Evolutionary conservation across 2,888 invertebrate species (phyloP), one percentile per base, ranked within the genome.

Genomic region (Nemotelus nigrinus): DNA sequence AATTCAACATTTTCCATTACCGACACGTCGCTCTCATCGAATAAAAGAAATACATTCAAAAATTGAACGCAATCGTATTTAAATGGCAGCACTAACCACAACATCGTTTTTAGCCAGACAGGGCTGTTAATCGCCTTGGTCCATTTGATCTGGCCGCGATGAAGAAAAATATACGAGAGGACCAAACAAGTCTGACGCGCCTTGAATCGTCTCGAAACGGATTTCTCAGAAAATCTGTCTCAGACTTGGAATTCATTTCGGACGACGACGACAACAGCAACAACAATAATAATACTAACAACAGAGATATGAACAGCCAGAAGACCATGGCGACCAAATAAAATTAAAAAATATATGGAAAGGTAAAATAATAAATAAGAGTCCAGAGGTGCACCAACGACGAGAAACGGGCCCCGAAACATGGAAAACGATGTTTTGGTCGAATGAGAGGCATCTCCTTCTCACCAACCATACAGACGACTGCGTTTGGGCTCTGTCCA

Each of bases 141-240:
- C 74, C 45, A 74, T 74, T 74, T 74, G 74, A 74, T 74, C 74
- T 74, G 74, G 48, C 74, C 74, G 74, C 53, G 70, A 63, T 48
- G 63, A 48, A 48, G 48, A 74, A 57, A 71, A 71, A 57, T 60
- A 58, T 57, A 72, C 58, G 58, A 44, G 50, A 60, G 74, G 70
- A 70, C 70, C 70, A 70, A 70, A 70, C 70, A 70, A 70, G 70
- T 70, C 70, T 50, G 70, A 70, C 70, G 70, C 70, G 70, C 53
- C 55, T 70, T 70, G 74, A 74, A 48, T 74, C 63, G 74, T 72
- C 58, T 57, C 47, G 63, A 63, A 74, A 74, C 47, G 48, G 48
- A 74, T 74, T 74, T 74, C 74, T 45, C 39, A 60, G 74, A 74
- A 74, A 74, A 74, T 74, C 60, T 74, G 63, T 74, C 74, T 74